Conservation (phyloP, 2,888 invertebrate species). For the Sisyra nigra region DNA sequence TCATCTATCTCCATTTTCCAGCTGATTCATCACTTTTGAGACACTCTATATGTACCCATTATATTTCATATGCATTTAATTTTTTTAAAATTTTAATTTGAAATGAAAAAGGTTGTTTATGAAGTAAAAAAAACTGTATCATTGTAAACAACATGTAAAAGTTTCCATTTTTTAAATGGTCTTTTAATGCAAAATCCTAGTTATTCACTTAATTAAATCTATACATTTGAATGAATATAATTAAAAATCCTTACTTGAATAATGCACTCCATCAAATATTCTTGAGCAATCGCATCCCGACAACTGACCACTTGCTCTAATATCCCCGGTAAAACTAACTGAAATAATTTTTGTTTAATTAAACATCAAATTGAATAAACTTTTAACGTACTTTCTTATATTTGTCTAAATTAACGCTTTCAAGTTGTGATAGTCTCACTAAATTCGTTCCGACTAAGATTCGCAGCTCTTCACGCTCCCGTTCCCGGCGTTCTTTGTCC, state of each 20-base stretch:
- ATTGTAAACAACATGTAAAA: no score
- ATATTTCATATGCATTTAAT: no score
- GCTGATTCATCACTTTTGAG: no score
- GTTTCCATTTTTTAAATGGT: no score
- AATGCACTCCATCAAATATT: slow-evolving; percentile 98
- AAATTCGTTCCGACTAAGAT: slow-evolving; percentile 97
- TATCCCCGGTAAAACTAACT: slow-evolving; percentile 82
- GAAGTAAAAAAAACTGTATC: no score
- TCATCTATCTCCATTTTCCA: no score
- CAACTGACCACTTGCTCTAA: slow-evolving; percentile 98
- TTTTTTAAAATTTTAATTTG: no score
- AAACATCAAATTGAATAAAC: slow-evolving; percentile 12
- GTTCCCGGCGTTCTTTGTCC: slow-evolving; percentile 75
- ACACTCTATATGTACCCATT: no score
- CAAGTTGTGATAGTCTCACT: slow-evolving; percentile 88
- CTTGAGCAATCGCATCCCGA: slow-evolving; percentile 94
- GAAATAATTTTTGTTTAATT: slow-evolving; percentile 19
- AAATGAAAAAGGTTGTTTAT: no score
- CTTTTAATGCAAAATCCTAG: no score
- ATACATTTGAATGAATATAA: no score
- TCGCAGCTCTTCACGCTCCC: slow-evolving; percentile 83
- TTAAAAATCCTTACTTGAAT: slow-evolving; percentile 87
- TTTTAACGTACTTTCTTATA: slow-evolving; percentile 53
- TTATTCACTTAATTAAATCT: no score
- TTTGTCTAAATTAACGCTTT: slow-evolving; percentile 81